Evolutionary conservation across 2,113 vertebrate species (phyloP).

Genomic region (Probosciger aterrimus): DNA sequence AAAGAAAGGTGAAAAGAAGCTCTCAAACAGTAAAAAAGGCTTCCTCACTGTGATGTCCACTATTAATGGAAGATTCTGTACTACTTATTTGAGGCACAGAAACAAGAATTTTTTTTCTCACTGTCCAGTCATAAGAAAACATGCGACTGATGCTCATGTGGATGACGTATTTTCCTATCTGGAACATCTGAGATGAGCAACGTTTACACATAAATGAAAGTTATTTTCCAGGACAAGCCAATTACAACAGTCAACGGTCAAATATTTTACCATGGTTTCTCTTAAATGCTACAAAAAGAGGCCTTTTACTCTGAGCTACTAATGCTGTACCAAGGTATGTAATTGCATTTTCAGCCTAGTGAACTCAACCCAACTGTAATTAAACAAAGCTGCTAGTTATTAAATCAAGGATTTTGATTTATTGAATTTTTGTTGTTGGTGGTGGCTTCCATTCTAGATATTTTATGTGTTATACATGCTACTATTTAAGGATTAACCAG

Average conservation of each 20-base stretch:
- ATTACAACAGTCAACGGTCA: not conserved
- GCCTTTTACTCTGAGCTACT: not conserved
- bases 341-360: not conserved
- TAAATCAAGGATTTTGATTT: slow-evolving; percentile 4
- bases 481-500: slow-evolving; percentile 17
- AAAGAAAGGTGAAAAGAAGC: not conserved
- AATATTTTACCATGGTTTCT: not conserved
- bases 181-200: not conserved
- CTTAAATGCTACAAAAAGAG: not conserved
- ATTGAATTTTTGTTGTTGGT: not conserved
- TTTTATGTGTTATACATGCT: not conserved
- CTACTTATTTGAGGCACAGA: not conserved
- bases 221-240: not conserved
- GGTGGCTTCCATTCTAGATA: not conserved
- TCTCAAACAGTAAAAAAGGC: not conserved
- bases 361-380: not conserved
- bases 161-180: not conserved
- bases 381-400: slow-evolving; percentile 5
- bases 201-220: rapidly evolving
- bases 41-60: not conserved
- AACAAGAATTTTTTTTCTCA: not conserved
- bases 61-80: not conserved
- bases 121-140: not conserved
- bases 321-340: not conserved
- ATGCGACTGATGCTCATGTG: not conserved